A percentile compares a stretch with the other conserved stretches of the same genome.
phyloP scores from a whole-genome alignment of 2,888 invertebrate genomes.

The Aspidiotus rigidus region DNA sequence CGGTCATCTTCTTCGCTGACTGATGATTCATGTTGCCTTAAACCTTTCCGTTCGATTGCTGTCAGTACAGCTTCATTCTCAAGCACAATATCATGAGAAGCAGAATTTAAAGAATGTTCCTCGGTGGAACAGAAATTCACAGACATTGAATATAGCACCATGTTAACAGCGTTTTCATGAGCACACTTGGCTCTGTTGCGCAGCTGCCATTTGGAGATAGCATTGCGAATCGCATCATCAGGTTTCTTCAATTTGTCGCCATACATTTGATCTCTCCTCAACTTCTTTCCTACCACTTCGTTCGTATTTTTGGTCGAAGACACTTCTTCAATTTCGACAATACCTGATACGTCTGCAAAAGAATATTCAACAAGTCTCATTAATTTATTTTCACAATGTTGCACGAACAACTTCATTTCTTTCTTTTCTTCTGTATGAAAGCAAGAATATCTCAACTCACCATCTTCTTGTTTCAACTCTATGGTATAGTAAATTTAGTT shows the following conservation, averaged over 20 bases:
- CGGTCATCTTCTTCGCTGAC: neutral
- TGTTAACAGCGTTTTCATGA: constrained; percentile 17
- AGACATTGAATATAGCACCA: constrained; percentile 8
- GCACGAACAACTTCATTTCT: too few species aligned
- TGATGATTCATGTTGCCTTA: constrained; percentile 13
- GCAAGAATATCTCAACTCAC: too few species aligned
- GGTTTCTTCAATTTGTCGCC: constrained; percentile 5
- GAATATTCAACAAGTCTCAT: too few species aligned
- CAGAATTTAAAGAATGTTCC: neutral
- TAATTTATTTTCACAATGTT: too few species aligned
- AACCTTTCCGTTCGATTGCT: constrained; percentile 21
- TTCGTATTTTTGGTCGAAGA: too few species aligned
- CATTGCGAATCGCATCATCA: neutral
- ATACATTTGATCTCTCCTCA: neutral
- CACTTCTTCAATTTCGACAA: too few species aligned
- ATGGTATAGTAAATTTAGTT: too few species aligned
- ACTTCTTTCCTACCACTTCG: too few species aligned
- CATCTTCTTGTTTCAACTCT: too few species aligned
- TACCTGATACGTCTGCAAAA: too few species aligned
- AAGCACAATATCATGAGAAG: constrained; percentile 7
- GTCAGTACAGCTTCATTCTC: constrained; percentile 26
- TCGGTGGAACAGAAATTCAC: neutral
- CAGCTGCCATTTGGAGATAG: constrained; percentile 17
- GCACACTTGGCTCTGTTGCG: constrained; percentile 18
- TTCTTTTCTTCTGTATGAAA: too few species aligned